phyloP scores from a whole-genome alignment of 2,113 vertebrate genomes.

The Erythrocebus patas region DNA sequence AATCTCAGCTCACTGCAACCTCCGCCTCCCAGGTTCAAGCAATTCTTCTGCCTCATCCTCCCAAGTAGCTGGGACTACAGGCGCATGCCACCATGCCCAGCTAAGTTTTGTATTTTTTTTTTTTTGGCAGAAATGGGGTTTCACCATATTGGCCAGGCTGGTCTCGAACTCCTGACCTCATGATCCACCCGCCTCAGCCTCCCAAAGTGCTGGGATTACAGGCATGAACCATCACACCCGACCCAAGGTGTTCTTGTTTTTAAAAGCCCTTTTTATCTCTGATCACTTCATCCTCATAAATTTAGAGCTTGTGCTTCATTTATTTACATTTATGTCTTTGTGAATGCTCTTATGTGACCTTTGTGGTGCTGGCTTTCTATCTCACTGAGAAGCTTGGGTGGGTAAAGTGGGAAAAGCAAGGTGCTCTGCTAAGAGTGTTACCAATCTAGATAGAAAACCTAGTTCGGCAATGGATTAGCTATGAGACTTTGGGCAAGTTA shows the following conservation, averaged over 20 bases:
- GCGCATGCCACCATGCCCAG: too few relatives aligned
- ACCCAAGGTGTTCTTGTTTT: background rate
- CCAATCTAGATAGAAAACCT: background rate
- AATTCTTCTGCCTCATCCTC: too few relatives aligned
- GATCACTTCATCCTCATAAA: background rate
- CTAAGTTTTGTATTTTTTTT: too few relatives aligned
- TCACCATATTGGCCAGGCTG: too few relatives aligned
- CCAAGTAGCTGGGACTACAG: too few relatives aligned
- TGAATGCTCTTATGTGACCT: background rate
- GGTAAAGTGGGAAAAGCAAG: background rate
- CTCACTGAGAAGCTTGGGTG: background rate
- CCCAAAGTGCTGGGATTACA: too few relatives aligned
- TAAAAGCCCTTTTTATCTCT: background rate
- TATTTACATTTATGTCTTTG: background rate
- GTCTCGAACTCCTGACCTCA: too few relatives aligned
- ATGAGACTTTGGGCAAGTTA: background rate
- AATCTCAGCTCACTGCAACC: too few relatives aligned
- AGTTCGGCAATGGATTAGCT: background rate
- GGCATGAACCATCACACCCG: too few relatives aligned
- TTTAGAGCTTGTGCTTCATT: constrained; percentile 8
- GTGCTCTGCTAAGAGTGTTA: background rate
- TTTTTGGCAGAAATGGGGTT: too few relatives aligned
- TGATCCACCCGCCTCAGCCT: too few relatives aligned
- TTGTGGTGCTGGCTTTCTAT: background rate
- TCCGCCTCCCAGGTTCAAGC: too few relatives aligned